Conservation (phyloP, 2,888 invertebrate species). For the Timandra comae region DNA sequence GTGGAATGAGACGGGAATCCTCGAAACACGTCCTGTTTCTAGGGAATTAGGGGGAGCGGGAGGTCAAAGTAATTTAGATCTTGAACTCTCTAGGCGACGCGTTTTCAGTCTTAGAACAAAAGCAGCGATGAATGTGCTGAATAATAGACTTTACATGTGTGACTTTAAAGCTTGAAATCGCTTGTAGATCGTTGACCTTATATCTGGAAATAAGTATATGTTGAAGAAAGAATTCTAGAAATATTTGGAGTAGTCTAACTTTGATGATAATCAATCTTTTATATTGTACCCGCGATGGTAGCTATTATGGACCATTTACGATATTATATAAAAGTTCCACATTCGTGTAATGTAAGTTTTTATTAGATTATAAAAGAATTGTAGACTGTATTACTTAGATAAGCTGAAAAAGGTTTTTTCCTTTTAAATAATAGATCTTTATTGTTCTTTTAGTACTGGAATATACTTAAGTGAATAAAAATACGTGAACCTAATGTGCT, state of each 20-base stretch:
- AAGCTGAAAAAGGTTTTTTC: no score
- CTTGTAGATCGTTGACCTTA: constrained; percentile 32
- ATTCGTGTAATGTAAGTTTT: no score
- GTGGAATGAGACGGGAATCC: constrained; percentile 17
- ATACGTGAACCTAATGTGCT: no score
- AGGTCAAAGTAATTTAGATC: constrained; percentile 53
- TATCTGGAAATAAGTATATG: no score
- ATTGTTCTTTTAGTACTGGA: no score
- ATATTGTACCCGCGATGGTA: no score
- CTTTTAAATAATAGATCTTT: no score
- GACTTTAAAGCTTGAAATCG: constrained; percentile 37
- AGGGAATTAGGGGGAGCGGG: constrained; percentile 22
- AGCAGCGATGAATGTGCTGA: constrained; percentile 26
- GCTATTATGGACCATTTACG: no score
- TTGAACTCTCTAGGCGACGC: constrained; percentile 45
- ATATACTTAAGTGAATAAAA: no score
- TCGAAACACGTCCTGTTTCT: constrained; percentile 23
- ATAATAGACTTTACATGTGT: constrained; percentile 29
- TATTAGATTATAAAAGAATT: no score
- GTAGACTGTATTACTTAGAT: no score
- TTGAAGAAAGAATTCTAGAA: constrained; percentile 44
- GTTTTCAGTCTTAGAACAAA: constrained; percentile 58
- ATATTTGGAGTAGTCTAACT: constrained; percentile 28
- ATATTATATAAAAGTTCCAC: no score
- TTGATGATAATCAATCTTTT: constrained; percentile 4